phyloP scores from a whole-genome alignment of 2,888 invertebrate genomes.

The Lasioglossum figueresi region DNA sequence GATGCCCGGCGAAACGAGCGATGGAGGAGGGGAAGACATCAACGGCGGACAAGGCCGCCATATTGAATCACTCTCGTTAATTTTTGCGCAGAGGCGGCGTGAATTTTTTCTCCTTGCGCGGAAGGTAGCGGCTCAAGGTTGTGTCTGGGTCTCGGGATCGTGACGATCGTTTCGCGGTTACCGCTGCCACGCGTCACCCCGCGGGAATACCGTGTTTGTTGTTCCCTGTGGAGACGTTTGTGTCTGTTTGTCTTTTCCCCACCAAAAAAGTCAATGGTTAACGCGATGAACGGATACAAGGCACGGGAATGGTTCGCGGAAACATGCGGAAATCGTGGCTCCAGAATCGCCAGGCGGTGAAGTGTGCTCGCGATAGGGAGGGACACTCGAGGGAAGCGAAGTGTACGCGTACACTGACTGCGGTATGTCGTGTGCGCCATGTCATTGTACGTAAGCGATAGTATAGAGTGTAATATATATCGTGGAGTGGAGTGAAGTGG shows the following conservation, averaged over 20 bases:
- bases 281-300: slow-evolving; percentile 53
- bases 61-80: slow-evolving; percentile 87
- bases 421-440: slow-evolving; percentile 63
- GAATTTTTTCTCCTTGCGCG: slow-evolving; percentile 75
- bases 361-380: slow-evolving; percentile 57
- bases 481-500: slow-evolving; percentile 69
- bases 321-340: slow-evolving; percentile 66
- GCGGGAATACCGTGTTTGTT: slow-evolving; percentile 19
- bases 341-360: slow-evolving; percentile 56
- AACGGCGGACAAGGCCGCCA: slow-evolving; percentile 85
- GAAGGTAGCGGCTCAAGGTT: slow-evolving; percentile 66
- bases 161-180: slow-evolving; percentile 48
- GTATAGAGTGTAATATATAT: slow-evolving; percentile 58
- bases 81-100: slow-evolving; percentile 84
- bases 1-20: slow-evolving; percentile 67
- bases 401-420: slow-evolving; percentile 62
- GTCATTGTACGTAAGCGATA: slow-evolving; percentile 68
- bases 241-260: not conserved
- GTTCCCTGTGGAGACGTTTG: not conserved
- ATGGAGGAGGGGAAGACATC: slow-evolving; percentile 62
- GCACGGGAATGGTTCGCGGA: slow-evolving; percentile 46
- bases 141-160: slow-evolving; percentile 58
- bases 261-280: not conserved
- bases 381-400: slow-evolving; percentile 54
- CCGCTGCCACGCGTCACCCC: slow-evolving; percentile 41